Conservation (phyloP, 2,113 vertebrate species). For the Spea multiplicata region DNA sequence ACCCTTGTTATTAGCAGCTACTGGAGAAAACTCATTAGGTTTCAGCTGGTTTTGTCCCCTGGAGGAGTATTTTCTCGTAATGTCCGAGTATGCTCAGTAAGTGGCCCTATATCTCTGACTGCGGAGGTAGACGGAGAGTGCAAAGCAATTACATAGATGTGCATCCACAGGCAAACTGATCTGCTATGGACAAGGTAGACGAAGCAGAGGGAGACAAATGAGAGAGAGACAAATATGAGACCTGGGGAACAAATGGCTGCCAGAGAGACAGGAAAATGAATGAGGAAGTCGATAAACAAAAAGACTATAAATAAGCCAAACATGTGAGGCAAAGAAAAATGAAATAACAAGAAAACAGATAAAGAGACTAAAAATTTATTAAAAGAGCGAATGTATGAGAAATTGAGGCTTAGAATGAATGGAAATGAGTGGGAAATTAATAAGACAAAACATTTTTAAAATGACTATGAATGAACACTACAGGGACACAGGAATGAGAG, state of each 20-base stretch:
- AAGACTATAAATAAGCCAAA: not conserved
- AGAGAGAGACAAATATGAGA: not conserved
- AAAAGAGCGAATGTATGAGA: not conserved
- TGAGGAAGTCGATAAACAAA: not conserved
- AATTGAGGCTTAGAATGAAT: not conserved
- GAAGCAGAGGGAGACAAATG: not conserved
- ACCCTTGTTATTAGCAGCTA: constrained; percentile 7
- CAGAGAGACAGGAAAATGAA: not conserved
- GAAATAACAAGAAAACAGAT: not conserved
- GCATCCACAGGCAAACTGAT: constrained; percentile 19
- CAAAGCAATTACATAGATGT: constrained; percentile 33
- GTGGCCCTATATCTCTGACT: not conserved
- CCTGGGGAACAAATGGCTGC: not conserved
- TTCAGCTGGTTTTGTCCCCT: constrained; percentile 18
- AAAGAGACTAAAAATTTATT: not conserved
- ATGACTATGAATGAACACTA: no score
- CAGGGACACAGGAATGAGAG: no score
- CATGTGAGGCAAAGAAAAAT: not conserved
- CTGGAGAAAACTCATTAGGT: constrained; percentile 34
- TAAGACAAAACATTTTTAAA: not conserved
- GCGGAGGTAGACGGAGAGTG: constrained; percentile 10
- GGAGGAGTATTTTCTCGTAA: constrained; percentile 25
- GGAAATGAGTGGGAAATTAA: not conserved
- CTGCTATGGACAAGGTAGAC: not conserved
- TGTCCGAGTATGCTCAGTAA: constrained; percentile 17